Percentiles rank a stretch among this genome's conserved stretches.
phyloP scores from a whole-genome alignment of 2,113 vertebrate species.

The Sphyrna mokarran region DNA sequence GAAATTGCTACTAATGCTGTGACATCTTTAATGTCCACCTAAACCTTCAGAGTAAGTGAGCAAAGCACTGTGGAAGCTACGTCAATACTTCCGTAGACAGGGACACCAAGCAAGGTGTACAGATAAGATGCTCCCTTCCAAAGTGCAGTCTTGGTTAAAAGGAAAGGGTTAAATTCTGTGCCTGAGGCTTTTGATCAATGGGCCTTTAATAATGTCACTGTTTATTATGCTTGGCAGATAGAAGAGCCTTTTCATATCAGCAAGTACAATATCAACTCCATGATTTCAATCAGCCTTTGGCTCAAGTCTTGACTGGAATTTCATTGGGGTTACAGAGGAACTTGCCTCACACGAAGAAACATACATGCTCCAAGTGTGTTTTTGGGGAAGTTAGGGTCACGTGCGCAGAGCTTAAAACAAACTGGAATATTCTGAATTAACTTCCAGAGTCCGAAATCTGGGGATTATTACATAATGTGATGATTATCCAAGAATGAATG shows the following conservation, averaged over 20 bases:
- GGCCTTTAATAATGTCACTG: neutral
- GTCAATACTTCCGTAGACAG: neutral
- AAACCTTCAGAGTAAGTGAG: neutral
- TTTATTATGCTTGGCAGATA: neutral
- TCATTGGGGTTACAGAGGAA: neutral
- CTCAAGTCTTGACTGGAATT: neutral
- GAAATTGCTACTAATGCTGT: neutral
- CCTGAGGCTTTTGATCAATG: neutral
- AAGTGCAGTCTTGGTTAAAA: neutral
- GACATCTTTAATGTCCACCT: neutral
- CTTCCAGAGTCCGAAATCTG: neutral
- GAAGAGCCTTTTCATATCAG: neutral
- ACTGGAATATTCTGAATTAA: neutral
- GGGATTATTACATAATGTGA: neutral
- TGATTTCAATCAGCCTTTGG: slow-evolving; percentile 21
- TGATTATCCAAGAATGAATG: neutral
- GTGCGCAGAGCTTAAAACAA: neutral
- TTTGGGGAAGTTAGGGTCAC: neutral
- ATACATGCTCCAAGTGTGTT: neutral
- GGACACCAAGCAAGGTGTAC: neutral
- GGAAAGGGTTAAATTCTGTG: neutral
- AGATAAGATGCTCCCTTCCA: neutral
- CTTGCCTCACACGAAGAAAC: neutral
- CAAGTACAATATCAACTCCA: neutral
- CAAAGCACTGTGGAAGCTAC: neutral